phyloP scores from a whole-genome alignment of 2,797 vertebrate species.

The Mallotus villosus region DNA sequence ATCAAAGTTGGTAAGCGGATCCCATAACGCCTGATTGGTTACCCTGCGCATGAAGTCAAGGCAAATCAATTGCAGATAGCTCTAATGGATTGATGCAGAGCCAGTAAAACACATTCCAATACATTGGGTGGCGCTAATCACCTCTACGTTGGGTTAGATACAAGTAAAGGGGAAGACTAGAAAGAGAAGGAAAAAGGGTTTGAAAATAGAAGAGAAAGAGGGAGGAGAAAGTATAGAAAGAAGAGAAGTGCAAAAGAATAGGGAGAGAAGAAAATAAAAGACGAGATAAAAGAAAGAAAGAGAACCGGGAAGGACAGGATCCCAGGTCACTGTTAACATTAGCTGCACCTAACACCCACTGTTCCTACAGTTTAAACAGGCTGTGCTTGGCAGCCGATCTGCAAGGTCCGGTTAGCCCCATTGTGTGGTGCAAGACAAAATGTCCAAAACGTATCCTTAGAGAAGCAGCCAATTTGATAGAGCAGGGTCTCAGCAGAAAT shows the following conservation, averaged over 20 bases:
- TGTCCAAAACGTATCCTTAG: slow-evolving; percentile 15
- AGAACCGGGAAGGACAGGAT: too few species aligned
- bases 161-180: too few species aligned
- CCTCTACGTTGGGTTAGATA: slow-evolving; percentile 7
- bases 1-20: slow-evolving; percentile 11
- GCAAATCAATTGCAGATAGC: slow-evolving; percentile 4
- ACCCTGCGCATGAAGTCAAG: slow-evolving; percentile 11
- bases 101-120: not conserved
- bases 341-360: too few species aligned
- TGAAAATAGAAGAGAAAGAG: too few species aligned
- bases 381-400: too few species aligned
- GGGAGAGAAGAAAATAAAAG: too few species aligned
- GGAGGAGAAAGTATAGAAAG: too few species aligned
- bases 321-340: too few species aligned
- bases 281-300: too few species aligned
- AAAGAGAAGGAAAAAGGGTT: too few species aligned
- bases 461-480: slow-evolving; percentile 19
- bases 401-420: not conserved
- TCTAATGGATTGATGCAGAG: slow-evolving; percentile 14
- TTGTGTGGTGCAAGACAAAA: slow-evolving; percentile 5
- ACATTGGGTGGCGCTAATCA: slow-evolving; percentile 7
- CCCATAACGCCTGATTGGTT: slow-evolving; percentile 21
- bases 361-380: too few species aligned
- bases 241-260: too few species aligned
- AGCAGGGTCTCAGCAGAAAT: slow-evolving; percentile 7